Evolutionary conservation across 2,797 vertebrate species (phyloP), one percentile per base, ranked within the genome.

Genomic region (Taeniopygia guttata): DNA sequence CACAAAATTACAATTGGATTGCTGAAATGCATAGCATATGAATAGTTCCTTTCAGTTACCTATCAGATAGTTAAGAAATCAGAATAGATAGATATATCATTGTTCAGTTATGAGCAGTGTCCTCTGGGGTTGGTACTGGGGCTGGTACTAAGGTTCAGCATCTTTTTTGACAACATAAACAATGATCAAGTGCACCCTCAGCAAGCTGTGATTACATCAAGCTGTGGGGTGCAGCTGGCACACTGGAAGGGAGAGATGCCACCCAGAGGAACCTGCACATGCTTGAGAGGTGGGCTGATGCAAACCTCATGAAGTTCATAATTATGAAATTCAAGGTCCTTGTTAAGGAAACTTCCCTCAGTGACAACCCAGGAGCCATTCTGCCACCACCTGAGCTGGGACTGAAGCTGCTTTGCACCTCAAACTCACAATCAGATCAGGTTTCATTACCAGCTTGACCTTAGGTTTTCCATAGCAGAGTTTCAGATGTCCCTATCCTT

Each of bases 341-440:
- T 76, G 3, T 13, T 38, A 43, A 63, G 49, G 32, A 55, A 69
- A 15, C 1, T 16, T 30, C 4, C 14, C 12, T 30, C 11, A 51
- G 2, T 29, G 25, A 15, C 23, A 15, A 22, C 13, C 23, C 49
- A 63, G 23, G 8, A 55, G 13, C 36, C 22, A 29, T 34, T 43
- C 36, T 69, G 8, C 4, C 12, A 56, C 13, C 27, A 30, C 27
- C 15, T 4, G 25, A 51, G 8, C 56, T 49, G n/a, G 10, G 8
- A 56, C 56, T 38, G 13, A 69, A 63, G 32, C 8, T 1, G 0
- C 11, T 68, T 21, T 2, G 10, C 27, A 55, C 6, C 4, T 20
- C 19, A 45, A 9, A n/a, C 3, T 40, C 29, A 59, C 0, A 0
- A 43, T 68, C 36, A 63, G 16, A 38, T 11, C 16, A 49, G 19